phyloP scores from a whole-genome alignment of 2,797 vertebrate genomes.

The Acrocephalus scirpaceus region DNA sequence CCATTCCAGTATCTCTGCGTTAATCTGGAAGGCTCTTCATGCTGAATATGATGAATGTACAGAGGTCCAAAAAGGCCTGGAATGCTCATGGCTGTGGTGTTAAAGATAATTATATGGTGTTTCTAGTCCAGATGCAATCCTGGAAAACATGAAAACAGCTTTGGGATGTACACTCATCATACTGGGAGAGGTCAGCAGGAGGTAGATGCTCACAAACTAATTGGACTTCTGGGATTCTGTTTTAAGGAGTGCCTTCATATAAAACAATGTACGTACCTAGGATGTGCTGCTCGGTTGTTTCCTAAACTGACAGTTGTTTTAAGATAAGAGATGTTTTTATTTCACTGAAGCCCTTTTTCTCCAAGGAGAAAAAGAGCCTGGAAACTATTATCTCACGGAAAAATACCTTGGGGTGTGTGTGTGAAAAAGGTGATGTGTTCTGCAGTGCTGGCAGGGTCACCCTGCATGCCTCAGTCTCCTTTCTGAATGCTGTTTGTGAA shows the following conservation, averaged over 20 bases:
- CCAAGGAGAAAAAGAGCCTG: background rate
- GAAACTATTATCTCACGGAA: background rate
- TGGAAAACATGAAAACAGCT: background rate
- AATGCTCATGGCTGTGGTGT: background rate
- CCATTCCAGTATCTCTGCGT: background rate
- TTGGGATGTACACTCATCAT: background rate
- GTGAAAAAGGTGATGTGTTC: background rate
- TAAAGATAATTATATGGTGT: background rate
- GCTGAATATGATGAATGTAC: slow-evolving; percentile 1
- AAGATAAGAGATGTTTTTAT: slow-evolving; percentile 49
- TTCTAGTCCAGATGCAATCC: background rate
- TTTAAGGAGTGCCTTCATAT: background rate
- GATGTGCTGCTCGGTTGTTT: slow-evolving; percentile 27
- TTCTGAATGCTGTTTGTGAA: background rate
- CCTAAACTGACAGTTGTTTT: slow-evolving; percentile 45
- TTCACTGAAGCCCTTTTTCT: slow-evolving; percentile 22
- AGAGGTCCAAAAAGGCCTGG: background rate
- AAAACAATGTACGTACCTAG: background rate
- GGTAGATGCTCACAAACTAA: slow-evolving; percentile 2
- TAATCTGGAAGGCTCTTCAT: slow-evolving; percentile 3
- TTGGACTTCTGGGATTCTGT: slow-evolving; percentile 43
- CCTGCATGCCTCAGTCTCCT: background rate
- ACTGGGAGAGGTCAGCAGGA: background rate
- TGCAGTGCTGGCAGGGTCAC: background rate
- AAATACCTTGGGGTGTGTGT: background rate